These are phyloP conservation scores for Trididemnum nubilum DNA, from an alignment of 23 tunicate genomes.

Conservation along the genomic window DNA sequence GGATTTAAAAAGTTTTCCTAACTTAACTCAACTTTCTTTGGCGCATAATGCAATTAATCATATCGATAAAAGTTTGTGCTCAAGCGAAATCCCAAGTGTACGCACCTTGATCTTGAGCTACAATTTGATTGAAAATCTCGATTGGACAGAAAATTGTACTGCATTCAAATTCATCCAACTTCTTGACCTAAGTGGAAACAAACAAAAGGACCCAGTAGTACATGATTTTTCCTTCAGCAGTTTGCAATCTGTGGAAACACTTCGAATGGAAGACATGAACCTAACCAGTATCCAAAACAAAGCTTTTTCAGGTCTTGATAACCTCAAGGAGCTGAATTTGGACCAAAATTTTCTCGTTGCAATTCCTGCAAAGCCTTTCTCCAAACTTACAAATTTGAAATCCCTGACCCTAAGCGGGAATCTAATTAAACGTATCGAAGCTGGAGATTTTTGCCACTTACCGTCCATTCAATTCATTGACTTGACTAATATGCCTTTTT, in stretches of 20 bases:
- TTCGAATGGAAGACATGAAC: constrained; percentile 30
- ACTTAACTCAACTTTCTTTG: not conserved
- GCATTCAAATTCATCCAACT: not conserved
- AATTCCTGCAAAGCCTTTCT: constrained; percentile 11
- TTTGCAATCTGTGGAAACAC: not conserved
- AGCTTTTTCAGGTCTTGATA: constrained; percentile 15
- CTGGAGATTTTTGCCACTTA: not conserved
- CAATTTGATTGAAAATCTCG: constrained; percentile 10
- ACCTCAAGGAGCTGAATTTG: constrained; percentile 17
- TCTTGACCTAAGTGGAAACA: constrained; percentile 29
- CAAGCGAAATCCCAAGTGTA: not conserved
- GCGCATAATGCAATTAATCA: not conserved
- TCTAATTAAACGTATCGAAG: not conserved
- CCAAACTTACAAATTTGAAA: constrained; percentile 1
- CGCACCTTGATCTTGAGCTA: not conserved
- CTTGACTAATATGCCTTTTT: not conserved
- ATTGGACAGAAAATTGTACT: constrained; percentile 15
- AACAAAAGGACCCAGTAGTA: not conserved
- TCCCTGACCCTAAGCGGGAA: constrained; percentile 27
- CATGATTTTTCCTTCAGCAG: not conserved
- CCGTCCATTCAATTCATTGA: constrained; percentile 11
- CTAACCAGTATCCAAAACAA: not conserved
- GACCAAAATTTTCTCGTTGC: constrained; percentile 5
- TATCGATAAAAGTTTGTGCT: not conserved
- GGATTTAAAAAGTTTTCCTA: constrained; percentile 13